Conservation (phyloP, 2,797 vertebrate genomes). For the Chiroxiphia lanceolata region DNA sequence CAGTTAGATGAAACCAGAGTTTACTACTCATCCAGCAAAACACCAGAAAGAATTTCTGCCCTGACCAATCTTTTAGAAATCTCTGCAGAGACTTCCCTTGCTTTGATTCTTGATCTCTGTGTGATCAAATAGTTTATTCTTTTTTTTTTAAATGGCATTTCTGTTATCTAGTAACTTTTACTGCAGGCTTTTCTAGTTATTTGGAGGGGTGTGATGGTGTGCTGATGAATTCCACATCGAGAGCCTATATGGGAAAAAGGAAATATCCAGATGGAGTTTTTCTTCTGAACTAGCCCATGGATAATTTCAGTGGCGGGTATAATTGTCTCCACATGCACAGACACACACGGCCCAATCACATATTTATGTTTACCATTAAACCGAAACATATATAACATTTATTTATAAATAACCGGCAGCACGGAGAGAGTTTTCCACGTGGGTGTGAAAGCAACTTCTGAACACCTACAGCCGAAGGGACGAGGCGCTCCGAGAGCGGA, state of each 20-base stretch:
- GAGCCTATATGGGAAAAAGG: background rate
- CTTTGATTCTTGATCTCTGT: conserved; percentile 21
- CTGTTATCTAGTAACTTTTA: conserved; percentile 37
- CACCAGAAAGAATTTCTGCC: background rate
- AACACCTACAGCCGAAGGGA: background rate
- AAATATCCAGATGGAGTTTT: conserved; percentile 33
- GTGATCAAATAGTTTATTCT: background rate
- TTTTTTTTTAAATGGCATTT: background rate
- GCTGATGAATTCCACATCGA: conserved; percentile 45
- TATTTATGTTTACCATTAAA: background rate
- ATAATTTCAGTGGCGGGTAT: conserved; percentile 16
- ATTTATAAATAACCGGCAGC: background rate
- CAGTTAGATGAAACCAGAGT: background rate
- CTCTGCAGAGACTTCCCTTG: conserved; percentile 18
- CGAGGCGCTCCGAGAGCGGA: background rate
- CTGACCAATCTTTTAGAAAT: background rate
- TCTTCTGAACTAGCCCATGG: background rate
- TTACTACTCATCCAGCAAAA: conserved; percentile 20
- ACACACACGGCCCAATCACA: background rate
- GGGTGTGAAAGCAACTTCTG: background rate
- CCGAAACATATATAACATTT: background rate
- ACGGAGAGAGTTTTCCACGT: background rate
- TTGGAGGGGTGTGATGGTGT: background rate
- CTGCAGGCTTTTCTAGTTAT: background rate
- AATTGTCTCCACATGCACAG: conserved; percentile 40